A percentile compares a stretch with the other conserved stretches of the same genome.
phyloP scores from a whole-genome alignment of 2,113 vertebrate genomes.

The Poicephalus gulielmi region DNA sequence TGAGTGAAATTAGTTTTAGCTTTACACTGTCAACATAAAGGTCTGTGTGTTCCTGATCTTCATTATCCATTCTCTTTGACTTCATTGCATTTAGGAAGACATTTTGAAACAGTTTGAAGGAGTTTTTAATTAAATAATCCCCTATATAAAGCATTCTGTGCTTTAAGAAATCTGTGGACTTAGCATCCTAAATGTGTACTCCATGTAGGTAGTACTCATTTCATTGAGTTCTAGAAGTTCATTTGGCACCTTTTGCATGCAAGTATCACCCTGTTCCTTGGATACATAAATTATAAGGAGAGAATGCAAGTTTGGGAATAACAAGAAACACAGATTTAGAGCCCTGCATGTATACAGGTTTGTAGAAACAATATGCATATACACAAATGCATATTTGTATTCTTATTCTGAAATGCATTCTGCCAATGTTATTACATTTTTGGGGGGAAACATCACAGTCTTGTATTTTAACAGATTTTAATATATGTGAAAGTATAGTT shows the following conservation, averaged over 20 bases:
- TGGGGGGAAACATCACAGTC: rapidly evolving
- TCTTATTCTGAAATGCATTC: neutral
- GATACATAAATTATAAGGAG: neutral
- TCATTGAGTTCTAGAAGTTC: neutral
- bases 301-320: neutral
- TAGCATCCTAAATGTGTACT: neutral
- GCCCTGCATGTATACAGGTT: neutral
- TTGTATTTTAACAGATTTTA: neutral
- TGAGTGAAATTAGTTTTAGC: neutral
- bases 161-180: neutral
- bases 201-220: neutral
- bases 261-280: neutral
- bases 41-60: neutral
- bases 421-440: neutral
- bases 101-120: neutral
- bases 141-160: neutral
- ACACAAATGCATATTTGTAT: neutral
- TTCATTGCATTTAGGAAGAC: neutral
- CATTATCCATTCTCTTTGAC: neutral
- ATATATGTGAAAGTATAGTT: neutral
- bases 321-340: neutral
- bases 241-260: neutral
- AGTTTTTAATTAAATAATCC: neutral
- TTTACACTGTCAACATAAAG: neutral
- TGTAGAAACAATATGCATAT: neutral